These are phyloP conservation scores for Tragopan temminckii DNA, from an alignment of 2,797 vertebrate genomes.

Conservation along the genomic window DNA sequence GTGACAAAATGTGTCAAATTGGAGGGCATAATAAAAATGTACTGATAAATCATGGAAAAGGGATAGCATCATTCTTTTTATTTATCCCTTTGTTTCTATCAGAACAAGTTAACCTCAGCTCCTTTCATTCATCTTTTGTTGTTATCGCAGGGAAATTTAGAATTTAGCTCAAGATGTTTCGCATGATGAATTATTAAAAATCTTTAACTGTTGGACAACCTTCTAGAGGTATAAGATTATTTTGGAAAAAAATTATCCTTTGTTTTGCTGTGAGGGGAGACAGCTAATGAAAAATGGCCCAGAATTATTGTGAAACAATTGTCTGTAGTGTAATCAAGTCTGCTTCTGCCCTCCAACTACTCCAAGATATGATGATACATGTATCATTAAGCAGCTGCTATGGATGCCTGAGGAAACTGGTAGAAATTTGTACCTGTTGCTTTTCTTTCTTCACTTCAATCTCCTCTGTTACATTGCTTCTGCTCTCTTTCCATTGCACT, in stretches of 20 bases:
- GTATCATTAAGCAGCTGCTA: constrained; percentile 90
- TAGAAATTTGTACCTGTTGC: constrained; percentile 87
- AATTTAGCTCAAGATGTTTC: constrained; percentile 82
- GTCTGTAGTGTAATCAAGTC: constrained; percentile 91
- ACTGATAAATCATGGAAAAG: constrained; percentile 58
- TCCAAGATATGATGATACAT: constrained; percentile 89
- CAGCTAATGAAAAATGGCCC: constrained; percentile 88
- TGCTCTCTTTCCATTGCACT: constrained; percentile 40
- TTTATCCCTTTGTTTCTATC: constrained; percentile 70
- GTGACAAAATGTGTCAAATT: constrained; percentile 73
- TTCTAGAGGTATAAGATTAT: constrained; percentile 80
- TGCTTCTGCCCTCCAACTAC: constrained; percentile 90
- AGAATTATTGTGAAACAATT: constrained; percentile 90
- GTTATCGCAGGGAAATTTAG: constrained; percentile 81
- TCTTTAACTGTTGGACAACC: constrained; percentile 85
- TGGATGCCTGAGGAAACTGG: constrained; percentile 86
- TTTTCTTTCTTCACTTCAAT: constrained; percentile 79
- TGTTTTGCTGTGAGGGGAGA: constrained; percentile 86
- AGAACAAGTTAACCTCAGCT: constrained; percentile 73
- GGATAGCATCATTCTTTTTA: constrained; percentile 65
- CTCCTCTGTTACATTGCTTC: constrained; percentile 62
- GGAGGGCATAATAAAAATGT: constrained; percentile 55
- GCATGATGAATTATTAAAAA: constrained; percentile 89
- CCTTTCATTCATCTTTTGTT: constrained; percentile 77
- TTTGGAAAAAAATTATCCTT: constrained; percentile 83